Evolutionary conservation across 2,888 invertebrate species (phyloP).

Genomic region (Stenichneumon culpator): DNA sequence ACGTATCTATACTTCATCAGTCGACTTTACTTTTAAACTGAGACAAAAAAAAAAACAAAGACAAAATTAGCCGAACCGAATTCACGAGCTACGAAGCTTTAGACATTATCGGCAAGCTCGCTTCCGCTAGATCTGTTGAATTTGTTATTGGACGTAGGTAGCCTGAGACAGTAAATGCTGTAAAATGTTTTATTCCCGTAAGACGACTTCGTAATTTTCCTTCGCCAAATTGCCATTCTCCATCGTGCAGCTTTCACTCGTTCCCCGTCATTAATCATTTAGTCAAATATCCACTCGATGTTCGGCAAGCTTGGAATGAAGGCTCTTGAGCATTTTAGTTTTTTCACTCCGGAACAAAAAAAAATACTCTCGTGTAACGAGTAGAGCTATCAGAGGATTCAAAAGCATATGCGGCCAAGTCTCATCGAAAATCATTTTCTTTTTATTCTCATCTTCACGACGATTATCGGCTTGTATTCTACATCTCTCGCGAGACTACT

Average conservation of each 20-base stretch:
- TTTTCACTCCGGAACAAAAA: not conserved
- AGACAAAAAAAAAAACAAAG: not conserved
- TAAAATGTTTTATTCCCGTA: not conserved
- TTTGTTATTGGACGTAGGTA: not conserved
- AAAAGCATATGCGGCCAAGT: conserved; percentile 61
- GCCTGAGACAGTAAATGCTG: not conserved
- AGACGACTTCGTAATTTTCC: conserved; percentile 7
- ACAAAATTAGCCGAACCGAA: not conserved
- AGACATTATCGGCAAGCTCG: conserved; percentile 6
- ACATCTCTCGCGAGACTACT: conserved; percentile 18
- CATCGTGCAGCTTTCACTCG: conserved; percentile 33
- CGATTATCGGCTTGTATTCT: conserved; percentile 47
- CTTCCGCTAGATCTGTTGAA: not conserved
- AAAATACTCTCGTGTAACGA: not conserved
- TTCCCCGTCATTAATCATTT: conserved; percentile 4
- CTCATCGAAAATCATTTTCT: conserved; percentile 52
- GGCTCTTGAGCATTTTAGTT: not conserved
- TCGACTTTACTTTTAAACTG: not conserved
- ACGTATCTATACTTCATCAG: conserved; percentile 62
- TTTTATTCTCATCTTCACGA: conserved; percentile 43
- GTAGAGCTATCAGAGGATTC: conserved; percentile 67
- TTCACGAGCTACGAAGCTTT: conserved; percentile 15
- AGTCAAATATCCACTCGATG: conserved; percentile 2
- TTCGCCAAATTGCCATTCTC: conserved; percentile 30
- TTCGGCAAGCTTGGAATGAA: conserved; percentile 13